Evolutionary conservation across 2,888 invertebrate species (phyloP).

Genomic region (Brenthis hecate): DNA sequence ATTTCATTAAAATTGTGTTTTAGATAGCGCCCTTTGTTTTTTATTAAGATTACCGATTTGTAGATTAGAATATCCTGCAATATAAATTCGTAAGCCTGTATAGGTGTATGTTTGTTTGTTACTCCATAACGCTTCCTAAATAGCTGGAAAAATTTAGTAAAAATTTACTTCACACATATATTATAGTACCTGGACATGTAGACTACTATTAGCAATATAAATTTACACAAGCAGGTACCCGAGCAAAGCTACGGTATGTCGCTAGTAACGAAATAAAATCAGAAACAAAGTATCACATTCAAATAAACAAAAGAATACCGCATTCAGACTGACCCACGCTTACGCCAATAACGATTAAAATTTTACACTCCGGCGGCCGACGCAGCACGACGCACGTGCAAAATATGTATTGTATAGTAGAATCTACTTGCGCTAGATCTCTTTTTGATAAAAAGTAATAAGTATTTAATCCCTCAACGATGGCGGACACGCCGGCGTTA

Average conservation of each 20-base stretch:
- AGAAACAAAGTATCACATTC: no score
- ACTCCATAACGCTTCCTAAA: no score
- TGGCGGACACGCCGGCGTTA: no score
- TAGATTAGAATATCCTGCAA: not conserved
- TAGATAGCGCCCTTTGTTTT: slow-evolving; percentile 6
- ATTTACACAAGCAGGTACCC: no score
- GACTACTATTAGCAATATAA: no score
- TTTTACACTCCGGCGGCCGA: slow-evolving; percentile 36
- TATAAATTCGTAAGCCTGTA: not conserved
- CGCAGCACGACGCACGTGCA: slow-evolving; percentile 12
- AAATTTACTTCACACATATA: no score
- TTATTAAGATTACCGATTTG: slow-evolving; percentile 1
- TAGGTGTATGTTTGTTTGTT: not conserved
- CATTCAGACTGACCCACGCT: slow-evolving; percentile 30
- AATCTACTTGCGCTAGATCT: not conserved
- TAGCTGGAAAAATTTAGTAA: no score
- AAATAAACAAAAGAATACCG: not conserved
- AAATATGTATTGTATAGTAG: slow-evolving; percentile 13
- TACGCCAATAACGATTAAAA: slow-evolving; percentile 43
- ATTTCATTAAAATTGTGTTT: slow-evolving; percentile 19
- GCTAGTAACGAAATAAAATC: slow-evolving; percentile 1
- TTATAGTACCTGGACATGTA: no score
- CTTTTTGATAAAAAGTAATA: not conserved
- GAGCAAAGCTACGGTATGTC: not conserved
- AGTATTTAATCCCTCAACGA: no score